These are phyloP conservation scores for Cheilosia scutellata DNA, from an alignment of 2,888 invertebrate genomes.

Conservation along the genomic window DNA sequence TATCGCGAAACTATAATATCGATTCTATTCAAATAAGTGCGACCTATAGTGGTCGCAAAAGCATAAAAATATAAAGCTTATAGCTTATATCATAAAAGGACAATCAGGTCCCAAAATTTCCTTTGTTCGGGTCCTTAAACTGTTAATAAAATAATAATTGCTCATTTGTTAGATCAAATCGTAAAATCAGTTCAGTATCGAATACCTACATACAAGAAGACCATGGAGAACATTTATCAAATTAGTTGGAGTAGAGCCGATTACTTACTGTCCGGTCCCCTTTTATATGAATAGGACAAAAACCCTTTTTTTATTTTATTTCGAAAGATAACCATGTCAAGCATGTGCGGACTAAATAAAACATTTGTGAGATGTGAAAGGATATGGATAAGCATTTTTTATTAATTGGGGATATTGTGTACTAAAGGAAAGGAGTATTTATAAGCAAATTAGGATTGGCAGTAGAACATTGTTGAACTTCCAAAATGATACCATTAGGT, in stretches of 20 bases:
- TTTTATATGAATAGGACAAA: constrained; percentile 5
- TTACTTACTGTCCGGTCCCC: constrained; percentile 13
- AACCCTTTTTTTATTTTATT: not conserved
- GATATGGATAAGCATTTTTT: constrained; percentile 3
- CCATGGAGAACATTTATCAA: constrained; percentile 29
- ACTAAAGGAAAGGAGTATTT: not conserved
- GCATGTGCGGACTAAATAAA: constrained; percentile 26
- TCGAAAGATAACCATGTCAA: constrained; percentile 4
- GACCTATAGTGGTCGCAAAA: too few species aligned
- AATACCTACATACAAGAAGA: constrained; percentile 20
- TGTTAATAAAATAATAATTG: constrained; percentile 4
- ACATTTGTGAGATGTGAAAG: constrained; percentile 8
- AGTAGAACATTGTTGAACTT: too few species aligned
- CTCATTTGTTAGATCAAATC: constrained; percentile 4
- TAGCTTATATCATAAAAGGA: not conserved
- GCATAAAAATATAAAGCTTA: not conserved
- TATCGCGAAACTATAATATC: too few species aligned
- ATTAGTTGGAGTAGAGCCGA: constrained; percentile 20
- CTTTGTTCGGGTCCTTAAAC: not conserved
- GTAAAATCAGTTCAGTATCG: constrained; percentile 3
- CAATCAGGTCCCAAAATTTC: not conserved
- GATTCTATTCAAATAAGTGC: too few species aligned
- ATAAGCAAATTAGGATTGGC: too few species aligned
- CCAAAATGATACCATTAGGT: too few species aligned
- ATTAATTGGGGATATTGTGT: not conserved